Evolutionary conservation across 2,113 vertebrate genomes (phyloP).

Genomic region (Tyrannus savana): DNA sequence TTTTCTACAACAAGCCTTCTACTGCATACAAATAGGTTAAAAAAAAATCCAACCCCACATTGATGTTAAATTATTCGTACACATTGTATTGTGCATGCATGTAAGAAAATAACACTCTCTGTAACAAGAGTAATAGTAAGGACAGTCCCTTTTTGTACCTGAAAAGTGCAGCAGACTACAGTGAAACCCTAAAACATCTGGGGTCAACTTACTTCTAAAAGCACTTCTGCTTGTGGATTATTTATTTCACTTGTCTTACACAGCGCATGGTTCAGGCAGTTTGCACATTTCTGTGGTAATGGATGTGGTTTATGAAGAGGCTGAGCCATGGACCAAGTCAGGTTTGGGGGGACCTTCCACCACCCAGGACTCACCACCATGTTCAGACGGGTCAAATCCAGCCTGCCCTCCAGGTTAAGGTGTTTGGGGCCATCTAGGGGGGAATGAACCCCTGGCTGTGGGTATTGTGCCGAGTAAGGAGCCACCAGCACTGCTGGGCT

Average conservation of each 20-base stretch:
- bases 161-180: conserved; percentile 63
- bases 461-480: accelerated
- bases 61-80: conserved; percentile 69
- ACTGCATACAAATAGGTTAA: conserved; percentile 75
- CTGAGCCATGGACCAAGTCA: background rate
- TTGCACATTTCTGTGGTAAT: background rate
- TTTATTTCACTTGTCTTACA: background rate
- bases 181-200: conserved; percentile 22
- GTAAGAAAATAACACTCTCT: conserved; percentile 74
- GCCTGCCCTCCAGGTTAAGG: background rate
- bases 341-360: background rate
- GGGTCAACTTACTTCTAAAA: conserved; percentile 36
- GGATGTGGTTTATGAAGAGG: background rate
- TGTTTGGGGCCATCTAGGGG: background rate
- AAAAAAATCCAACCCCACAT: conserved; percentile 67
- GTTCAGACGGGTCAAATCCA: background rate
- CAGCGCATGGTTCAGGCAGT: background rate
- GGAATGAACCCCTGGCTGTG: background rate
- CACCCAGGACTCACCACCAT: background rate
- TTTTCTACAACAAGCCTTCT: conserved; percentile 72
- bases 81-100: conserved; percentile 73
- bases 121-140: conserved; percentile 74
- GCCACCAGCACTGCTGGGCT: background rate
- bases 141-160: conserved; percentile 72
- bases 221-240: conserved; percentile 20